Percentiles rank a stretch among this genome's conserved stretches.
phyloP scores from a whole-genome alignment of 2,113 vertebrate genomes.

The Gambusia holbrooki region DNA sequence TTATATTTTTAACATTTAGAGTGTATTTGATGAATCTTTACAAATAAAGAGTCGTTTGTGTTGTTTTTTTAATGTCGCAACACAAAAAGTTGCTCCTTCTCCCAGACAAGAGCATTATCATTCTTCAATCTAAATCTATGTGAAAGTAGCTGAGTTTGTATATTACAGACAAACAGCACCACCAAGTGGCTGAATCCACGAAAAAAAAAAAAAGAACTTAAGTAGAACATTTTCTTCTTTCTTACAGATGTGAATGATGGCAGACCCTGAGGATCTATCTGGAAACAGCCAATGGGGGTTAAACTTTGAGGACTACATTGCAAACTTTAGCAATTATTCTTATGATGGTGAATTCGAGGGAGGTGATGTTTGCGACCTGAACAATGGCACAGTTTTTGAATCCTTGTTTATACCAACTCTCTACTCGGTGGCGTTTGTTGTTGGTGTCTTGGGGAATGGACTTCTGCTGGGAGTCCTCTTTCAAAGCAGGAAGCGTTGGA shows the following conservation, averaged over 20 bases:
- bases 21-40: too few relatives aligned
- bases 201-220: neutral
- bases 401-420: constrained; percentile 79
- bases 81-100: neutral
- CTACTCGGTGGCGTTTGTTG: constrained; percentile 79
- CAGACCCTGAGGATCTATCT: accelerated
- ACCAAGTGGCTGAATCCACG: constrained; percentile 9
- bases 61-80: neutral
- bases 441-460: constrained; percentile 85
- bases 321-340: neutral
- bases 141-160: neutral
- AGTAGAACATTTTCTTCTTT: neutral
- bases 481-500: constrained; percentile 72
- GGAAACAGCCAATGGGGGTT: accelerated
- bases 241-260: neutral
- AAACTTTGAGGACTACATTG: accelerated
- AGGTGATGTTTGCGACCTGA: constrained; percentile 57
- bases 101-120: neutral
- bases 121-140: neutral
- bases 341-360: accelerated
- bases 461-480: constrained; percentile 80
- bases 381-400: constrained; percentile 69
- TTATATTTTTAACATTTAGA: too few relatives aligned
- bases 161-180: neutral
- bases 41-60: too few relatives aligned